phyloP scores from a whole-genome alignment of 2,113 vertebrate species.

The Phyllostomus discolor region DNA sequence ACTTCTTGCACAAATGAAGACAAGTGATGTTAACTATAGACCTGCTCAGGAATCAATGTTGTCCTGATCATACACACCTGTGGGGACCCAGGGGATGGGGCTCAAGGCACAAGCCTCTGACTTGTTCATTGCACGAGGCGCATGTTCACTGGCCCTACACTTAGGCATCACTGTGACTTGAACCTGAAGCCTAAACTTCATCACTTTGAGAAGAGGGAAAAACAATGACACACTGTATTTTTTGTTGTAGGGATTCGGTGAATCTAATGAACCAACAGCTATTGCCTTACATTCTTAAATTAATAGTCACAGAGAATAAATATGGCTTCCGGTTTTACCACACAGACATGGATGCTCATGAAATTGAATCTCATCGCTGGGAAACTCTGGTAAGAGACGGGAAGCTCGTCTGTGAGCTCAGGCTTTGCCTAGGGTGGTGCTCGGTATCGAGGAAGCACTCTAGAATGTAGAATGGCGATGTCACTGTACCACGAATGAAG shows the following conservation, averaged over 20 bases:
- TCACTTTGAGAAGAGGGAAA: not conserved
- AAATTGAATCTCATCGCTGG: not conserved
- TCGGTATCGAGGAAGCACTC: not conserved
- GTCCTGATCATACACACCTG: not conserved
- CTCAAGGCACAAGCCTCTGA: not conserved
- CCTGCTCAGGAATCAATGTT: not conserved
- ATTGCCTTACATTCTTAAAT: not conserved
- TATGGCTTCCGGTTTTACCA: not conserved
- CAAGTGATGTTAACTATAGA: too few species aligned
- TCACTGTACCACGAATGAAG: not conserved
- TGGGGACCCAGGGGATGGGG: not conserved
- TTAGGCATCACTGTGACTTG: not conserved
- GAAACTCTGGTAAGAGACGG: not conserved
- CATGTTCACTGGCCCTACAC: not conserved
- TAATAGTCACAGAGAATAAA: not conserved
- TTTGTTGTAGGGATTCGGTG: not conserved
- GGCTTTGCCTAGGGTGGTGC: not conserved
- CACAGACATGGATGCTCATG: not conserved
- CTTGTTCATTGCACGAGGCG: not conserved
- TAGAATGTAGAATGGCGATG: fast-evolving
- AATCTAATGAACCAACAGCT: not conserved
- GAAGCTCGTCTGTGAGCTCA: not conserved
- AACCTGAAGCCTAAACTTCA: not conserved
- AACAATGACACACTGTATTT: not conserved
- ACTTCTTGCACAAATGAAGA: not conserved